These are phyloP conservation scores for Oreochromis spilurus DNA, from an alignment of 2,113 vertebrate species.

Conservation along the genomic window DNA sequence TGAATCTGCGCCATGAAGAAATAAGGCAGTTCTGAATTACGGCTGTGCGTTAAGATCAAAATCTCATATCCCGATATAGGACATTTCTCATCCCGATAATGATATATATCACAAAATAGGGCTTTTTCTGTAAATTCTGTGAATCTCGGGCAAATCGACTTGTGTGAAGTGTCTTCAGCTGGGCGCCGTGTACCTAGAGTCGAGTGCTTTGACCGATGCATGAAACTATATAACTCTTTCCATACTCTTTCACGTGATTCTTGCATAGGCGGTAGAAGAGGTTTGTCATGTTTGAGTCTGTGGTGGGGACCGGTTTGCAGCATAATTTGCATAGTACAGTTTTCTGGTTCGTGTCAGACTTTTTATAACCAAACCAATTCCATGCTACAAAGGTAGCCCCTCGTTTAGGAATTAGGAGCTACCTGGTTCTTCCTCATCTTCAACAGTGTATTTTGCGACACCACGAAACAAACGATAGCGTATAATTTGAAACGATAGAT, in stretches of 20 bases:
- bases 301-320: neutral
- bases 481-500: neutral
- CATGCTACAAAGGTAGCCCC: neutral
- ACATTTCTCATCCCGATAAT: neutral
- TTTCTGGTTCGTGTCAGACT: neutral
- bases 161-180: neutral
- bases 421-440: neutral
- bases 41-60: neutral
- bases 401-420: neutral
- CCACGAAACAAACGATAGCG: neutral
- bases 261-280: neutral
- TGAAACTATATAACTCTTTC: neutral
- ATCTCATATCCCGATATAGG: neutral
- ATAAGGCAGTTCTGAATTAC: neutral
- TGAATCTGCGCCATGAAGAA: neutral
- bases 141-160: neutral
- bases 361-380: neutral
- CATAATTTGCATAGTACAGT: neutral
- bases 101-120: neutral
- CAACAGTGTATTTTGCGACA: fast-evolving
- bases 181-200: neutral
- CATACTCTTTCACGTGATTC: neutral
- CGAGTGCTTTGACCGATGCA: neutral
- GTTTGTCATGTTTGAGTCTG: neutral
- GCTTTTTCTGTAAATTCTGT: neutral